Evolutionary conservation across 2,888 invertebrate species (phyloP).

Genomic region (Acronicta aceris): DNA sequence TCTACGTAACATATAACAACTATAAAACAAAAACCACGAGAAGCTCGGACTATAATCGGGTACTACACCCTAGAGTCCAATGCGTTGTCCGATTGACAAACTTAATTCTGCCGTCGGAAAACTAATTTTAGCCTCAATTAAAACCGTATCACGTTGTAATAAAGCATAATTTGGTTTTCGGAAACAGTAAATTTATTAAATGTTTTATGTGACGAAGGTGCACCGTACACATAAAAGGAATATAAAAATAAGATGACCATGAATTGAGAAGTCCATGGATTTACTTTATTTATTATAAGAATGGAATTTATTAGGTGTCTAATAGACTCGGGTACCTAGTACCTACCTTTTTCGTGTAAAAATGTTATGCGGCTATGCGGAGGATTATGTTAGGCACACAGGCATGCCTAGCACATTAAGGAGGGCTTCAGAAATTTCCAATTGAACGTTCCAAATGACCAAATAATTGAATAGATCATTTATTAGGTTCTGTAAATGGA

Average conservation of each 20-base stretch:
- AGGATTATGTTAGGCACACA: no score
- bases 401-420: no score
- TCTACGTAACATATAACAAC: conserved; percentile 24
- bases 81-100: conserved; percentile 63
- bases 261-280: neutral
- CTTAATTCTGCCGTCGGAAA: conserved; percentile 8
- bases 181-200: neutral
- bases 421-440: no score
- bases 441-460: no score
- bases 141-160: neutral
- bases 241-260: conserved; percentile 49
- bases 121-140: conserved; percentile 2
- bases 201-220: conserved; percentile 56
- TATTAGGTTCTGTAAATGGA: no score
- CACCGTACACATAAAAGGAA: conserved; percentile 60
- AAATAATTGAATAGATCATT: no score
- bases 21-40: conserved; percentile 65
- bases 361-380: no score
- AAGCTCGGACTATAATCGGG: conserved; percentile 51
- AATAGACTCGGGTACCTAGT: no score
- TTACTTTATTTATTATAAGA: neutral
- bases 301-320: neutral
- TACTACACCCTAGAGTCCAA: conserved; percentile 62
- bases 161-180: conserved; percentile 8
- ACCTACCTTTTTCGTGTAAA: no score